Base-by-base conservation (phyloP, 2,113 vertebrate genomes). In the Xiphophorus couchianus region DNA sequence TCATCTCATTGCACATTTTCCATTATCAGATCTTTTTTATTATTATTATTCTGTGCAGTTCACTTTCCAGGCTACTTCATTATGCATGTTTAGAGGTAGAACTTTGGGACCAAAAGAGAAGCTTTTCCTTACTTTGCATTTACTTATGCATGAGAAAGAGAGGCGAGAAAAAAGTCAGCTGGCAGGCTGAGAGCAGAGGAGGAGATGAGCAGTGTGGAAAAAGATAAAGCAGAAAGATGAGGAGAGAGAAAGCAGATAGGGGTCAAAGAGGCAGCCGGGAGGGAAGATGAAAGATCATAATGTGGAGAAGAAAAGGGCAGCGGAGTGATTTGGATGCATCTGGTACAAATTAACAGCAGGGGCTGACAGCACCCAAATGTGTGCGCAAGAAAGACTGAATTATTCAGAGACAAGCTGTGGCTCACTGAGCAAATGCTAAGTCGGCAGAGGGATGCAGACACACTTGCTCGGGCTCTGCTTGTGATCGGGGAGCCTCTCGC, bases 351-450 rank as follows among this genome's bases (percentile, higher is more conserved):
- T 81, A 91, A 82, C 86, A 87, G 78, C 71, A 70, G 71, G 87
- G 71, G 66, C 51, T 84, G 86, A 80, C 85, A 77, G 78, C 71
- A 67, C 77, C 69, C 70, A 51, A 80, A 76, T 80, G 75, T 31
- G 75, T 70, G 62, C 66, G 30, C 62, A 76, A 71, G 10, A 76
- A 72, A 68, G 71, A 54, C 64, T 91, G 82, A 88, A 90, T 91
- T 78, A 90, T 93, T 91, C 76, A 92, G 71, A 81, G 54, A 63
- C 71, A 63, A 81, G 68, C 82, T 82, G 79, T 51, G 80, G 69
- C 73, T 84, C 39, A 15, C 72, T 69, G 81, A 73, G 86, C 77
- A 89, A 92, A 92, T 88, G 91, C 83, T 87, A 85, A 92, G 84
- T 74, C 27, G 12, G 73, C 84, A 84, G 72, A 85, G 64, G 77